These are phyloP conservation scores for Hybos culiciformis DNA, from an alignment of 2,888 invertebrate species.

Conservation along the genomic window DNA sequence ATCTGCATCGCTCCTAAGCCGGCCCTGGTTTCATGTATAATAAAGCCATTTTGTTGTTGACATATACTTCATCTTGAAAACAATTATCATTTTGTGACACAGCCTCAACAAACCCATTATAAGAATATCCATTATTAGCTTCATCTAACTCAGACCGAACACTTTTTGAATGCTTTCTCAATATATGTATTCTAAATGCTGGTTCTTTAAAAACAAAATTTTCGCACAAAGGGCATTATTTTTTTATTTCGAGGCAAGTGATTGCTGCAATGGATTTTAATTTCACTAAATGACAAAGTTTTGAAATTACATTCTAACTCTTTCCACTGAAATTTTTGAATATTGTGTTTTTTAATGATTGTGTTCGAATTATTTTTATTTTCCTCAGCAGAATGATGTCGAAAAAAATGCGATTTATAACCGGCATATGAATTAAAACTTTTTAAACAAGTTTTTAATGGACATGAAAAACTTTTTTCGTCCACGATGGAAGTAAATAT, in stretches of 20 bases:
- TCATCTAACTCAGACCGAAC: neutral
- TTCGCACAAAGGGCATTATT: no score
- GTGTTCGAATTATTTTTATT: no score
- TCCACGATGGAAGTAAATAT: no score
- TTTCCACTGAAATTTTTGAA: neutral
- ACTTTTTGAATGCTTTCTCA: neutral
- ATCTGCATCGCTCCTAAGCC: no score
- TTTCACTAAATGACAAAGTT: neutral
- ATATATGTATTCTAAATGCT: neutral
- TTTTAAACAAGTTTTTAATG: no score
- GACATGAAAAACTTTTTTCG: no score
- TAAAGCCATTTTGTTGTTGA: neutral
- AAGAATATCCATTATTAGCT: neutral
- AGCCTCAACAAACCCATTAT: neutral
- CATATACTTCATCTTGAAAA: neutral
- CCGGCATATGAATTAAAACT: no score
- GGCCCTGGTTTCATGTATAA: neutral
- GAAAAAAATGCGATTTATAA: no score
- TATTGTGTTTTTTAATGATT: no score
- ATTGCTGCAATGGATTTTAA: neutral
- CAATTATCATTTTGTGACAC: neutral
- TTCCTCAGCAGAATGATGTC: no score
- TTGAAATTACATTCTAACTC: neutral
- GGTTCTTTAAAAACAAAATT: neutral
- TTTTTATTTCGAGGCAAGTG: no score